phyloP scores from a whole-genome alignment of 2,797 vertebrate genomes.

The Urocyon cinereoargenteus region DNA sequence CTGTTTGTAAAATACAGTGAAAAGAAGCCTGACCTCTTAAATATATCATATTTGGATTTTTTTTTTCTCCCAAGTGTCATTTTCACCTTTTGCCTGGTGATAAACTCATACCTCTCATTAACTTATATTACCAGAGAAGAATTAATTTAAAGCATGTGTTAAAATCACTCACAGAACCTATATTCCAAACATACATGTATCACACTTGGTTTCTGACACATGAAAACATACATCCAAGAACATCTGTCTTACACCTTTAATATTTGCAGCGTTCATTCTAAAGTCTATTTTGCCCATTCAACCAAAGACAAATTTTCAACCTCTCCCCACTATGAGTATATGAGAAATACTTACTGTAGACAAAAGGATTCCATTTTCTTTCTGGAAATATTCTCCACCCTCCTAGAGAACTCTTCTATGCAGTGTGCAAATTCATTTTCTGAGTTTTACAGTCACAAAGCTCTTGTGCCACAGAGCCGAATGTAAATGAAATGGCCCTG shows the following conservation, averaged over 20 bases:
- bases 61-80: conserved; percentile 67
- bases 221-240: conserved; percentile 37
- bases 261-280: conserved; percentile 53
- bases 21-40: conserved; percentile 63
- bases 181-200: conserved; percentile 48
- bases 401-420: conserved; percentile 82
- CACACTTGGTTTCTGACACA: conserved; percentile 22
- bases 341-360: conserved; percentile 85
- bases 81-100: conserved; percentile 69
- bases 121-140: conserved; percentile 82
- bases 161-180: conserved; percentile 45
- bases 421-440: conserved; percentile 77
- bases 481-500: conserved; percentile 82
- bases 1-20: conserved; percentile 52
- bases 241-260: conserved; percentile 42
- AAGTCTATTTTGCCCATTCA: conserved; percentile 61
- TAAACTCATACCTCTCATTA: conserved; percentile 83
- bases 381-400: conserved; percentile 84
- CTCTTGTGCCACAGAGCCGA: conserved; percentile 70
- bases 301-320: conserved; percentile 77
- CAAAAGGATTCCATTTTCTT: conserved; percentile 90
- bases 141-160: conserved; percentile 77
- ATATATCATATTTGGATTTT: conserved; percentile 66
- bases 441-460: conserved; percentile 78
- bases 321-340: conserved; percentile 63